phyloP scores from a whole-genome alignment of 2,113 vertebrate species.

The Crotalus tigris region DNA sequence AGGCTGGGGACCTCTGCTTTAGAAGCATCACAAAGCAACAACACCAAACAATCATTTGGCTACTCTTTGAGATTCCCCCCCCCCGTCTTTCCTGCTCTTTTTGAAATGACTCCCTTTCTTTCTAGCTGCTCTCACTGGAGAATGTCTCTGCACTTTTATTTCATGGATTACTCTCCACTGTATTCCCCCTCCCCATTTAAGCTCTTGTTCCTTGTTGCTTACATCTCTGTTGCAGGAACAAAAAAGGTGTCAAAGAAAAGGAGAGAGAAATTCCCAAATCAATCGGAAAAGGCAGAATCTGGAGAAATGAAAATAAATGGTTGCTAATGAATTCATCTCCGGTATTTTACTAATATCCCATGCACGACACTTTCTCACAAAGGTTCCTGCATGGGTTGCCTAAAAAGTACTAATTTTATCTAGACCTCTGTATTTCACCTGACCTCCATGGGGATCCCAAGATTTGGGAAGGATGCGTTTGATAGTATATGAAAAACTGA shows the following conservation, averaged over 20 bases:
- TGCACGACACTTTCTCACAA: slow-evolving; percentile 46
- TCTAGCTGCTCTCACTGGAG: background rate
- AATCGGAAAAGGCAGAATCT: slow-evolving; percentile 47
- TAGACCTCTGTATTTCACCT: background rate
- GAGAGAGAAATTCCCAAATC: slow-evolving; percentile 42
- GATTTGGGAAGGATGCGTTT: background rate
- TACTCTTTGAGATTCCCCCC: background rate
- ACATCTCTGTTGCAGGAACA: slow-evolving; percentile 12
- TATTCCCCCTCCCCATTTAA: background rate
- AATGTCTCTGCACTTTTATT: background rate
- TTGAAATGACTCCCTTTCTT: background rate
- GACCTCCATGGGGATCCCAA: background rate
- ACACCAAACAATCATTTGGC: background rate
- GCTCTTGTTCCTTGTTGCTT: slow-evolving; percentile 12
- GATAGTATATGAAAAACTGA: background rate
- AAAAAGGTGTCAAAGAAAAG: slow-evolving; percentile 19
- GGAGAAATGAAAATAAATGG: slow-evolving; percentile 35
- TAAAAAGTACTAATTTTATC: background rate
- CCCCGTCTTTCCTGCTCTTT: background rate
- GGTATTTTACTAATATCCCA: slow-evolving; percentile 60
- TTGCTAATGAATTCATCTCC: slow-evolving; percentile 39
- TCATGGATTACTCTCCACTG: background rate
- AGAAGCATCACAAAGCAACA: background rate
- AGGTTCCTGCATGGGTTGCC: background rate
- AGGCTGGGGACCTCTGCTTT: background rate